phyloP scores from a whole-genome alignment of 2,888 invertebrate genomes.

The Lithophane ornitopus region DNA sequence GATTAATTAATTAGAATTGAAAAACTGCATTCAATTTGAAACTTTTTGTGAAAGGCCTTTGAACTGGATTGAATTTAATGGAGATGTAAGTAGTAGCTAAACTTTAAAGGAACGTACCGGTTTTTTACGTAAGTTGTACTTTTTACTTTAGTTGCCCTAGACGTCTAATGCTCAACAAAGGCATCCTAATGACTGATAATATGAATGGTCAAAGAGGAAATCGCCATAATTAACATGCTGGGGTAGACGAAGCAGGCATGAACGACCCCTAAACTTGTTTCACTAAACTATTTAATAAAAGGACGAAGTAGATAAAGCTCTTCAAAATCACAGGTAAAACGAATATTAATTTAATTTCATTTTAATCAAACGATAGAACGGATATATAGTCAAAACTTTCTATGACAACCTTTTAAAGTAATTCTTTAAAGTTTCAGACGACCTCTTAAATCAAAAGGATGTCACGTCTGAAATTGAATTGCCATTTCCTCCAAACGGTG shows the following conservation, averaged over 20 bases:
- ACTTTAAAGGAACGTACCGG: not conserved
- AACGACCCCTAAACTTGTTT: not conserved
- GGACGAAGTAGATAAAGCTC: not conserved
- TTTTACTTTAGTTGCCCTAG: not conserved
- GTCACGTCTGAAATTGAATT: conserved; percentile 45
- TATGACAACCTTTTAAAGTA: conserved; percentile 9
- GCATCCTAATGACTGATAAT: too few relatives aligned
- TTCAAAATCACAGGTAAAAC: not conserved
- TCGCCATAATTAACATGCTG: not conserved
- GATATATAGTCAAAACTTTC: conserved; percentile 6
- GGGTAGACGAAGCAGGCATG: not conserved
- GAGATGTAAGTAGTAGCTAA: not conserved
- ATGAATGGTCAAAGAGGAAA: not conserved
- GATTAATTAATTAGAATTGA: conserved; percentile 33
- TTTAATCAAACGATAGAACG: conserved; percentile 4
- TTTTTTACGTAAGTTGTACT: not conserved
- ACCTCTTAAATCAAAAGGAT: conserved; percentile 41
- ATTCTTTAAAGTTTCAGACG: conserved; percentile 31
- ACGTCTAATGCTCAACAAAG: not conserved
- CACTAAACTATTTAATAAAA: not conserved
- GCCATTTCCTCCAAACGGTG: conserved; percentile 36
- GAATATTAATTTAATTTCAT: not conserved
- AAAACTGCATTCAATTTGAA: conserved; percentile 20
- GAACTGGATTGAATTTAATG: not conserved
- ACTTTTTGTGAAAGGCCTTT: not conserved